These are phyloP conservation scores for Nothobranchius kuhntae DNA, from an alignment of 2,113 vertebrate genomes.

Conservation along the genomic window DNA sequence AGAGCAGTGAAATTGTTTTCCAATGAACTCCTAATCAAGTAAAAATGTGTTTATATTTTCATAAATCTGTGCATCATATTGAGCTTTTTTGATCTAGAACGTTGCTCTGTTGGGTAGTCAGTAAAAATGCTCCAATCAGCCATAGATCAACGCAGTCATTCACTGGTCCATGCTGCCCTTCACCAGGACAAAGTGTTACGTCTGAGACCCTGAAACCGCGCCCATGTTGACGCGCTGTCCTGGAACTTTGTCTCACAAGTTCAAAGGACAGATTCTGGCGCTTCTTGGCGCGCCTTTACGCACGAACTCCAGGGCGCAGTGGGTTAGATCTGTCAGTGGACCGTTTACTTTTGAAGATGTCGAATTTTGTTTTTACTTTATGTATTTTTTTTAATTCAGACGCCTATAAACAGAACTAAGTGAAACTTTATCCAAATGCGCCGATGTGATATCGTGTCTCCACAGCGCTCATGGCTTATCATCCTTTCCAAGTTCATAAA, in stretches of 20 bases:
- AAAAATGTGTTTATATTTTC: too few species aligned
- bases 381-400: neutral
- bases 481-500: constrained; percentile 88
- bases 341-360: neutral
- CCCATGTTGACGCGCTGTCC: constrained; percentile 76
- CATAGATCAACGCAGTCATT: too few species aligned
- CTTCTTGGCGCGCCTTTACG: constrained; percentile 1
- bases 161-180: too few species aligned
- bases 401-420: neutral
- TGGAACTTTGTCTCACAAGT: neutral
- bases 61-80: too few species aligned
- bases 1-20: too few species aligned
- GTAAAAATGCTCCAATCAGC: too few species aligned
- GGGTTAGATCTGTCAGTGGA: neutral
- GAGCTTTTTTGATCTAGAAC: too few species aligned
- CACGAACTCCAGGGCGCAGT: neutral
- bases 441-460: constrained; percentile 92
- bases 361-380: neutral
- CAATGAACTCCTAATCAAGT: too few species aligned
- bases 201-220: constrained; percentile 61
- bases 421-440: constrained; percentile 74
- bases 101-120: too few species aligned
- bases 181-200: neutral
- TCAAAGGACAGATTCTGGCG: neutral
- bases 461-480: constrained; percentile 91